phyloP scores from a whole-genome alignment of 2,113 vertebrate genomes.

The Papio anubis region DNA sequence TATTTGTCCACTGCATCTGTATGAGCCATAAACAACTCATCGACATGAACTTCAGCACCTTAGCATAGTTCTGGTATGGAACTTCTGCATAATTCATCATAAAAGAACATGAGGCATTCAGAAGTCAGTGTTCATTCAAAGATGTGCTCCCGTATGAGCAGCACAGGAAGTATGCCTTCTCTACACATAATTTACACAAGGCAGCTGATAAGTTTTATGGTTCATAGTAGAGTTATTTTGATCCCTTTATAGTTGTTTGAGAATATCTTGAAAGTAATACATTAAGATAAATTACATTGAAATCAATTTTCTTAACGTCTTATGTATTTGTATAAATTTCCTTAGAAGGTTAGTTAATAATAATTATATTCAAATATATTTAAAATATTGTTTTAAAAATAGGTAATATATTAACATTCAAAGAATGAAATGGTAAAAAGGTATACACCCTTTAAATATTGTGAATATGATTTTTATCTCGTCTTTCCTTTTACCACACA shows the following conservation, averaged over 20 bases:
- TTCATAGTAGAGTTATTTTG: slow-evolving; percentile 75
- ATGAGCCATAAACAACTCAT: slow-evolving; percentile 54
- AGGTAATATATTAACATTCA: neutral
- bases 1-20: slow-evolving; percentile 63
- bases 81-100: slow-evolving; percentile 83
- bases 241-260: slow-evolving; percentile 71
- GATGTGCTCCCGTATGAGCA: slow-evolving; percentile 68
- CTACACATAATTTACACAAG: slow-evolving; percentile 76
- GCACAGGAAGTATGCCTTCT: slow-evolving; percentile 72
- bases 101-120: slow-evolving; percentile 78
- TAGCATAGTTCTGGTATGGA: slow-evolving; percentile 62
- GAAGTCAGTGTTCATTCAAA: slow-evolving; percentile 75
- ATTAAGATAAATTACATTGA: slow-evolving; percentile 71
- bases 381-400: neutral
- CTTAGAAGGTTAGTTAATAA: slow-evolving; percentile 61
- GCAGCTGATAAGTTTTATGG: slow-evolving; percentile 66
- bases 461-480: neutral
- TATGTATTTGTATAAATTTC: slow-evolving; percentile 7
- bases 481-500: neutral
- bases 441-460: neutral
- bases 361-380: slow-evolving; percentile 55
- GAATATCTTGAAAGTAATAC: slow-evolving; percentile 56
- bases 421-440: neutral
- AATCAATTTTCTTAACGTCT: slow-evolving; percentile 33
- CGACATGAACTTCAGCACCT: slow-evolving; percentile 75